Conservation (phyloP, 2,888 invertebrate genomes). For the Caradrina clavipalpis region DNA sequence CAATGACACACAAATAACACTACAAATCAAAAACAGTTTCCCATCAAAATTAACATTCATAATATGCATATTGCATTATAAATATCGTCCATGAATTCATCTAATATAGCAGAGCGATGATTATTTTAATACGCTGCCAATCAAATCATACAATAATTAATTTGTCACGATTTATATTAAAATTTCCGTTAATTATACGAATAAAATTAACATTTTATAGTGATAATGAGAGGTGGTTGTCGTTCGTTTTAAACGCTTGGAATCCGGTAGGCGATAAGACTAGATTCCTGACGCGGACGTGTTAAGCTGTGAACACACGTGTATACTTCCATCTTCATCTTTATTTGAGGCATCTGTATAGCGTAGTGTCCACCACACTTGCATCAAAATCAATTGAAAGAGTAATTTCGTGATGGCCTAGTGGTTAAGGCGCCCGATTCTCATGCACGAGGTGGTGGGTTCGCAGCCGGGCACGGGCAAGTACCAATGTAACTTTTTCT, state of each 20-base stretch:
- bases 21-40: constrained; percentile 22
- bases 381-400: too few species aligned
- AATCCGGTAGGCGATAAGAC: constrained; percentile 51
- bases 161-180: constrained; percentile 71
- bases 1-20: constrained; percentile 23
- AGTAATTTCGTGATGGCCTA: too few species aligned
- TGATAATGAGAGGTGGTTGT: constrained; percentile 45
- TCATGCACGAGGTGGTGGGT: too few species aligned
- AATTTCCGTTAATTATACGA: constrained; percentile 59
- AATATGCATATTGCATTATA: constrained; percentile 51
- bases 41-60: constrained; percentile 50
- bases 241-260: constrained; percentile 40
- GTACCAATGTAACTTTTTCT: too few species aligned
- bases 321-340: neutral
- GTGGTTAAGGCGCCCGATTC: too few species aligned
- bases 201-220: constrained; percentile 58
- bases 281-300: constrained; percentile 14
- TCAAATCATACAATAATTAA: constrained; percentile 73
- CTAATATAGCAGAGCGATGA: constrained; percentile 33
- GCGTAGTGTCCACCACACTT: too few species aligned
- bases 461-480: too few species aligned
- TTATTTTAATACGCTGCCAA: constrained; percentile 66
- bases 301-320: constrained; percentile 4
- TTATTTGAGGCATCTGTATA: neutral
- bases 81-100: constrained; percentile 52